Percentiles rank a stretch among this genome's conserved stretches.
Evolutionary conservation across 1,140 invertebrate genomes (phyloP).

Genomic region (Bombus waltoni): DNA sequence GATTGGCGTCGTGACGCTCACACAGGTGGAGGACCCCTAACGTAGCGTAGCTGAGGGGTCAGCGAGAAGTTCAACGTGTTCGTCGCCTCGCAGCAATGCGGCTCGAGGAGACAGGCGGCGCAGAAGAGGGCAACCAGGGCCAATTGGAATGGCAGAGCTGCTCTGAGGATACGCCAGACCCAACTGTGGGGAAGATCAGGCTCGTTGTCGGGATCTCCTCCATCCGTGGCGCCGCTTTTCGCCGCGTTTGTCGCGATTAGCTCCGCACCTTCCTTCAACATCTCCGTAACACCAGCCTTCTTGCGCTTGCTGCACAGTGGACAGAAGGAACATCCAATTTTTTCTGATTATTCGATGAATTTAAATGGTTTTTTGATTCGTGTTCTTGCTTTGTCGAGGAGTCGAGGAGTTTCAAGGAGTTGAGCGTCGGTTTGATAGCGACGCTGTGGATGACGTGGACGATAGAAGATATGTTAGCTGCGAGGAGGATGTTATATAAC

Average conservation of each 20-base stretch:
- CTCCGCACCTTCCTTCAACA: slow-evolving; percentile 28
- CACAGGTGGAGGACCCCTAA: slow-evolving; percentile 92
- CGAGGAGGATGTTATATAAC: no score
- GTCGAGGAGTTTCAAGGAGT: not conserved
- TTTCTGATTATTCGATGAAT: not conserved
- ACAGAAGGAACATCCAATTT: slow-evolving; percentile 30
- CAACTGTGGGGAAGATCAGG: slow-evolving; percentile 83
- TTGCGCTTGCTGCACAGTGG: slow-evolving; percentile 79
- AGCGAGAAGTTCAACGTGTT: slow-evolving; percentile 92
- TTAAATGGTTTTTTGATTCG: not conserved
- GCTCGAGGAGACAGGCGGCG: slow-evolving; percentile 91
- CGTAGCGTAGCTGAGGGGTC: slow-evolving; percentile 92
- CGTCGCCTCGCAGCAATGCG: slow-evolving; percentile 92
- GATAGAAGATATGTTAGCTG: no score
- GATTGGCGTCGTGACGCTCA: slow-evolving; percentile 79
- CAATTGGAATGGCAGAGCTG: slow-evolving; percentile 91
- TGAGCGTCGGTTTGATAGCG: not conserved
- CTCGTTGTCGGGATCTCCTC: slow-evolving; percentile 79
- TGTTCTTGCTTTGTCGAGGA: not conserved
- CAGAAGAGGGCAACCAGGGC: slow-evolving; percentile 91
- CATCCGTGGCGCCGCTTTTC: slow-evolving; percentile 52
- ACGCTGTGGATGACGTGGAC: no score
- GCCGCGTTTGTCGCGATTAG: slow-evolving; percentile 13
- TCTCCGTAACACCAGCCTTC: slow-evolving; percentile 58
- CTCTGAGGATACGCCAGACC: slow-evolving; percentile 90